Evolutionary conservation across 2,797 vertebrate genomes (phyloP).

Genomic region (Falco cherrug): DNA sequence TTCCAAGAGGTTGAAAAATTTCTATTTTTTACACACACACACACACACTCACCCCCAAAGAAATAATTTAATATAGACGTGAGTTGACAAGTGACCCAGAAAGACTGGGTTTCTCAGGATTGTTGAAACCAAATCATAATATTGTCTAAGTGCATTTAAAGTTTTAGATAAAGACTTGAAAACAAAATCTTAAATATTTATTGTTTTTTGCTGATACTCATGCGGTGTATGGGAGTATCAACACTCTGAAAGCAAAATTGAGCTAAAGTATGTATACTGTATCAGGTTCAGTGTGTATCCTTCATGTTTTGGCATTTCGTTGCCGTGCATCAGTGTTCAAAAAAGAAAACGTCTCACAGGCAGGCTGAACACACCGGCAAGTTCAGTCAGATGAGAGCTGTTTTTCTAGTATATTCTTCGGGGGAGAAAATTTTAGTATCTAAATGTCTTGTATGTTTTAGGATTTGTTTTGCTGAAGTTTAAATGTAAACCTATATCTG

Average conservation of each 20-base stretch:
- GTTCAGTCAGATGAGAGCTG: background rate
- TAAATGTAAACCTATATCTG: background rate
- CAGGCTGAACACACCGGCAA: background rate
- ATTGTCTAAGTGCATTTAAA: background rate
- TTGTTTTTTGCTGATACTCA: background rate
- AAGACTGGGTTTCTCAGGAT: background rate
- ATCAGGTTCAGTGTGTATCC: background rate
- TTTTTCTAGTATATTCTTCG: background rate
- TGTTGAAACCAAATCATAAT: background rate
- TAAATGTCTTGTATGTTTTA: background rate
- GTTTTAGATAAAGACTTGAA: background rate
- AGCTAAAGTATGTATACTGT: background rate
- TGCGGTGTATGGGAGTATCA: background rate
- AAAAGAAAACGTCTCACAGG: background rate
- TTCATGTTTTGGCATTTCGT: background rate
- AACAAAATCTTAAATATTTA: background rate
- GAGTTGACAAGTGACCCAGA: background rate
- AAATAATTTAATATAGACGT: background rate
- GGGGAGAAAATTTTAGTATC: background rate
- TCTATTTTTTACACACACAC: background rate
- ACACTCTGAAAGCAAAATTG: background rate
- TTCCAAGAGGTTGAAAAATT: background rate
- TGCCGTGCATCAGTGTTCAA: background rate
- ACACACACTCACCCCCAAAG: background rate
- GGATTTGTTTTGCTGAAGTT: background rate